phyloP scores from a whole-genome alignment of 1,140 invertebrate species.

The Ips nitidus region DNA sequence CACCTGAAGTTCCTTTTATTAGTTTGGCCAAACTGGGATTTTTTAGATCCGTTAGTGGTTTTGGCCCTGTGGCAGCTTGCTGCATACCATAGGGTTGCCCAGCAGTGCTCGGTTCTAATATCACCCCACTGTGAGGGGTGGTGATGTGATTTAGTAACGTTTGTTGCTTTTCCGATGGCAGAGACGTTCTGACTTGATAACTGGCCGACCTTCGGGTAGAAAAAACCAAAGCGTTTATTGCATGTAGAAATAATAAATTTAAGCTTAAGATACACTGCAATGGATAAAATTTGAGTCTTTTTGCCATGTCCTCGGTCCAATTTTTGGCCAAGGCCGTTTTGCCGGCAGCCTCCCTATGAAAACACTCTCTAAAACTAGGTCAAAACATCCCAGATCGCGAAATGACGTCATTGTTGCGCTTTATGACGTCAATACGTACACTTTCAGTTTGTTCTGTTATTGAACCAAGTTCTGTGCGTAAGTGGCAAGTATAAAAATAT shows the following conservation, averaged over 20 bases:
- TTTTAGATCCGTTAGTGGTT: constrained; percentile 49
- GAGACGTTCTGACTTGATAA: constrained; percentile 51
- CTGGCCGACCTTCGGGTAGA: constrained; percentile 50
- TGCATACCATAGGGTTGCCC: constrained; percentile 47
- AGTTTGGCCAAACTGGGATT: constrained; percentile 51
- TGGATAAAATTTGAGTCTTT: too few species aligned
- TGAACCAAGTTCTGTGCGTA: background rate
- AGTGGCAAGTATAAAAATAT: background rate
- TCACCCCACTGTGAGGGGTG: constrained; percentile 49
- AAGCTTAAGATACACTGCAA: background rate
- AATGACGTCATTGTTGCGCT: constrained; percentile 16
- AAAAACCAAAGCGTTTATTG: constrained; percentile 6
- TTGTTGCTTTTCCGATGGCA: constrained; percentile 52
- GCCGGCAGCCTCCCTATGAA: background rate
- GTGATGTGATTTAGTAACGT: constrained; percentile 55
- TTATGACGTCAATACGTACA: constrained; percentile 2
- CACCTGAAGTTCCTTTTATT: constrained; percentile 54
- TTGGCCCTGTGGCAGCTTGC: constrained; percentile 39
- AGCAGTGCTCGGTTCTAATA: constrained; percentile 49
- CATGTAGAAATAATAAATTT: constrained; percentile 3
- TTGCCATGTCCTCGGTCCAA: constrained; percentile 6
- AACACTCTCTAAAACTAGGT: constrained; percentile 6
- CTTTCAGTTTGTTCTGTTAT: background rate
- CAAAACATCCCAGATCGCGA: constrained; percentile 1
- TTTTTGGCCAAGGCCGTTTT: constrained; percentile 8